Evolutionary conservation across 2,113 vertebrate species (phyloP).

Genomic region (Dasyprocta punctata): DNA sequence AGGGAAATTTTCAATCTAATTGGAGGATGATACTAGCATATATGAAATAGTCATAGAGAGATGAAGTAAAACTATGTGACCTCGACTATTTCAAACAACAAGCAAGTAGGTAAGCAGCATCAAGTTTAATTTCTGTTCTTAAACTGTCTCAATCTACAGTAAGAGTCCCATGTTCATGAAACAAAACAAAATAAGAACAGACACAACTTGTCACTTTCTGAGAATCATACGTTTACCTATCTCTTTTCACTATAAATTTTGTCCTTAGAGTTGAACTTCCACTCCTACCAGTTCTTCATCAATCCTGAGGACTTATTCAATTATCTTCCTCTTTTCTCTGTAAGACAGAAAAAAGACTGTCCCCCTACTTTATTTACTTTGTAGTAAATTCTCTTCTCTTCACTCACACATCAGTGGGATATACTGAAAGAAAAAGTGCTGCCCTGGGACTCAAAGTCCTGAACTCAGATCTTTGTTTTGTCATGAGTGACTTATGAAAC

Average conservation of each 20-base stretch:
- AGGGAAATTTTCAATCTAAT: slow-evolving; percentile 11
- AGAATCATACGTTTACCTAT: neutral
- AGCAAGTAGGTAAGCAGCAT: neutral
- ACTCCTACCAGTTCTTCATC: neutral
- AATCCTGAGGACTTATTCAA: neutral
- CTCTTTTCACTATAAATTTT: neutral
- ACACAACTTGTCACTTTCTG: neutral
- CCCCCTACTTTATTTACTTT: neutral
- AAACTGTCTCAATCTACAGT: neutral
- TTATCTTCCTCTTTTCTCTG: neutral
- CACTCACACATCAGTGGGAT: neutral
- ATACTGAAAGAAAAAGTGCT: neutral
- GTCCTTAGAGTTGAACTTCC: neutral
- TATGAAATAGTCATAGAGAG: slow-evolving; percentile 9
- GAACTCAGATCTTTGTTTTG: neutral
- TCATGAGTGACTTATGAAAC: neutral
- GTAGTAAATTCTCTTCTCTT: slow-evolving; percentile 20
- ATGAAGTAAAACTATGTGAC: neutral
- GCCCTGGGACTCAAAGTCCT: neutral
- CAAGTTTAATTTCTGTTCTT: neutral
- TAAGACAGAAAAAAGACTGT: neutral
- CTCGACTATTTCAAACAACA: neutral
- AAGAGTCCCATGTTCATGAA: slow-evolving; percentile 36
- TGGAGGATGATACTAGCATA: neutral
- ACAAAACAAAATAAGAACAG: slow-evolving; percentile 9